Percentiles rank a stretch among this genome's conserved stretches.
Conservation (phyloP, 1,140 invertebrate genomes). For the Metopolophium dirhodum region DNA sequence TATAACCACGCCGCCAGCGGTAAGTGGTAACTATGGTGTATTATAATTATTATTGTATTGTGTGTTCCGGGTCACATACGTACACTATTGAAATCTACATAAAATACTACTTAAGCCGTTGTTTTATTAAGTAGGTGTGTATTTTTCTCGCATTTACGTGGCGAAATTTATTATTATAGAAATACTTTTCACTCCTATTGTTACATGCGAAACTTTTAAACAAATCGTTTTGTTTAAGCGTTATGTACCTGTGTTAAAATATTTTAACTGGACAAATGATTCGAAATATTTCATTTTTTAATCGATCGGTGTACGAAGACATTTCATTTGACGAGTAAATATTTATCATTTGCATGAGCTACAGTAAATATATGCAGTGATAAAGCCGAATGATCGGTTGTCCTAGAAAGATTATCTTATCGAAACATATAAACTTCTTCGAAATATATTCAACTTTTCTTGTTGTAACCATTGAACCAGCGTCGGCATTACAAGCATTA, state of each 20-base stretch:
- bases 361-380: not conserved
- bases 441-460: no score
- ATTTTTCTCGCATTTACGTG: not conserved
- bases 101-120: constrained; percentile 29
- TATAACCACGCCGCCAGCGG: not conserved
- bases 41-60: not conserved
- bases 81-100: constrained; percentile 30
- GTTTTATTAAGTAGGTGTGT: constrained; percentile 33
- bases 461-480: no score
- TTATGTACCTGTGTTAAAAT: not conserved
- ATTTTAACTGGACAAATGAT: not conserved
- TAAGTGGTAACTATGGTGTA: not conserved
- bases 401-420: not conserved
- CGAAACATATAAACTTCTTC: not conserved
- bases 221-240: constrained; percentile 14
- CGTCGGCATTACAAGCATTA: no score
- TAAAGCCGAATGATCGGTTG: not conserved
- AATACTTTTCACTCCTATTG: no score
- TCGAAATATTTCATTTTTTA: not conserved
- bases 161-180: not conserved
- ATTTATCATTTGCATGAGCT: not conserved
- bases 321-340: not conserved
- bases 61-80: not conserved
- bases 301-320: not conserved
- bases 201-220: not conserved